phyloP scores from a whole-genome alignment of 2,797 vertebrate genomes.

The Anguilla marmorata region DNA sequence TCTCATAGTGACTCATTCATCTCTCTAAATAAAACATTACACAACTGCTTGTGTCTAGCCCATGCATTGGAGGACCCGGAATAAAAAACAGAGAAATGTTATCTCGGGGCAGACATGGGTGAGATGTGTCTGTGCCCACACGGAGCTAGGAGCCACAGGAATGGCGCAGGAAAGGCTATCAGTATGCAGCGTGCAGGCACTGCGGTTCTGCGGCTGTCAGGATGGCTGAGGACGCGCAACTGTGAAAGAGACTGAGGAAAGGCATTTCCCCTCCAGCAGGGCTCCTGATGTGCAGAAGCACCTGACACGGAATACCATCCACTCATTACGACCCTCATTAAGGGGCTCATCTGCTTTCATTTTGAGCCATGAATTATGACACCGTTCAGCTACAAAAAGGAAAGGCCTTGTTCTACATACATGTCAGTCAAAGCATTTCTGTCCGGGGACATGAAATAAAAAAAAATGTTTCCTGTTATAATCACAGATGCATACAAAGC shows the following conservation, averaged over 20 bases:
- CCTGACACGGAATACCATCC: slow-evolving; percentile 27
- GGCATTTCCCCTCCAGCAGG: slow-evolving; percentile 24
- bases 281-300: slow-evolving; percentile 24
- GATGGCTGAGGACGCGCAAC: not conserved
- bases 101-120: slow-evolving; percentile 39
- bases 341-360: slow-evolving; percentile 27
- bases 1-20: not conserved
- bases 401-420: not conserved
- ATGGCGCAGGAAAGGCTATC: slow-evolving; percentile 40
- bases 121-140: slow-evolving; percentile 33
- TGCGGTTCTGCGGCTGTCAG: slow-evolving; percentile 22
- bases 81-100: slow-evolving; percentile 35
- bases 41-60: not conserved
- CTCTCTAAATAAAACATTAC: slow-evolving; percentile 23
- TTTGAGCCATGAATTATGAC: slow-evolving; percentile 12
- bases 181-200: slow-evolving; percentile 45
- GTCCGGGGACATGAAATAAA: not conserved
- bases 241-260: slow-evolving; percentile 13
- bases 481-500: not conserved
- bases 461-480: not conserved
- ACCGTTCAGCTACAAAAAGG: not conserved
- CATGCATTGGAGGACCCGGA: slow-evolving; percentile 8
- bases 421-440: slow-evolving; percentile 6
- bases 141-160: slow-evolving; percentile 36
- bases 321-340: slow-evolving; percentile 32